These are phyloP conservation scores for Scolanthus callimorphus DNA, from an alignment of 92 coral and sea anemone genomes.

Conservation along the genomic window DNA sequence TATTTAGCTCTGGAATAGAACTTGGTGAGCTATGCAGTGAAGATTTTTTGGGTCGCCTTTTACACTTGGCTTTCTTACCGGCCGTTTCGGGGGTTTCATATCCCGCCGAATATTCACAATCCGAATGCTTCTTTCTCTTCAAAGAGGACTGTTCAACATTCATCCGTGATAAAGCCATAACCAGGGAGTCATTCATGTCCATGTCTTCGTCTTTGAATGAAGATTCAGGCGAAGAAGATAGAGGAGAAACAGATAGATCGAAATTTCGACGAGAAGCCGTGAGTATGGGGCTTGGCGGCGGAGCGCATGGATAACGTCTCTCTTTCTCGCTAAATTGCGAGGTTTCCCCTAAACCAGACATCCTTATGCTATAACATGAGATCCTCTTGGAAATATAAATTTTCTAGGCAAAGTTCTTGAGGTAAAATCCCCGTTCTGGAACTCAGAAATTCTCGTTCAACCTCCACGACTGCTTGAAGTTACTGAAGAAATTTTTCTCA, in stretches of 20 bases:
- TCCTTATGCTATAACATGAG: slow-evolving; percentile 50
- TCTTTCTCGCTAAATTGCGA: slow-evolving; percentile 46
- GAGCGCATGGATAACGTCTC: slow-evolving; percentile 83
- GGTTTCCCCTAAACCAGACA: slow-evolving; percentile 72
- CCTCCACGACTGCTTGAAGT: no score
- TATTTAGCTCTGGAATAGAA: slow-evolving; percentile 26
- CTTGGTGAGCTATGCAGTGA: slow-evolving; percentile 33
- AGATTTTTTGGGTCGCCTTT: slow-evolving; percentile 35
- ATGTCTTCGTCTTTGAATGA: slow-evolving; percentile 54
- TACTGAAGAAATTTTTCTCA: no score
- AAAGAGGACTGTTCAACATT: slow-evolving; percentile 80
- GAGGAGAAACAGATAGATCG: slow-evolving; percentile 56
- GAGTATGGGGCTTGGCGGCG: slow-evolving; percentile 79
- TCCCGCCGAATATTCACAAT: slow-evolving; percentile 58
- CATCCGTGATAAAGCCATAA: slow-evolving; percentile 83
- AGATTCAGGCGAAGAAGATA: slow-evolving; percentile 69
- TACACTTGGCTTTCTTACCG: slow-evolving; percentile 58
- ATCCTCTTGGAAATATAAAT: background rate
- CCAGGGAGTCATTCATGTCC: slow-evolving; percentile 71
- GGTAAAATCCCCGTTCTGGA: background rate
- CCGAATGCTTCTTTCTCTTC: slow-evolving; percentile 82
- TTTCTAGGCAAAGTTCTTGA: background rate
- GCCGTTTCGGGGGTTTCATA: slow-evolving; percentile 50
- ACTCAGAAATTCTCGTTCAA: background rate
- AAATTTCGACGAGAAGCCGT: slow-evolving; percentile 76